phyloP scores from a whole-genome alignment of 1,140 invertebrate species.

The Mactra quadrangularis region DNA sequence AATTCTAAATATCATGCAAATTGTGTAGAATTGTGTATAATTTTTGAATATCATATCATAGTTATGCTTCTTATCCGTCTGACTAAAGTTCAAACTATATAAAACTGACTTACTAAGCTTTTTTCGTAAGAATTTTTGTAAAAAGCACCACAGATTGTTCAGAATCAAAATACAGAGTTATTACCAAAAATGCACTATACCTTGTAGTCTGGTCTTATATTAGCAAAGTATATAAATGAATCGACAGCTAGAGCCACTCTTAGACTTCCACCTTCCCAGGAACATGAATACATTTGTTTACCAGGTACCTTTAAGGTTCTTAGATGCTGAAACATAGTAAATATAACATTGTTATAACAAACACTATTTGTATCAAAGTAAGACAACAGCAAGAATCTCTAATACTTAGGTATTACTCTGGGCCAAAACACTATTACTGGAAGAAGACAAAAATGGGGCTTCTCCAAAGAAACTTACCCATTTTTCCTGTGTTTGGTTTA shows the following conservation, averaged over 20 bases:
- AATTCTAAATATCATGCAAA: too few relatives aligned
- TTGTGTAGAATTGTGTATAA: too few relatives aligned
- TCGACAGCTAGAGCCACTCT: constrained; percentile 96
- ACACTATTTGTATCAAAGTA: background rate
- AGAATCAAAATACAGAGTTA: constrained; percentile 92
- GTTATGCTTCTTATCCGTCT: too few relatives aligned
- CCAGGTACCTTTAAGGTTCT: constrained; percentile 95
- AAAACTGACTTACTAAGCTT: too few relatives aligned
- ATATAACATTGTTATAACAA: background rate
- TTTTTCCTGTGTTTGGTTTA: too few relatives aligned
- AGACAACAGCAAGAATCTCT: too few relatives aligned
- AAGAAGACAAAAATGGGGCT: too few relatives aligned
- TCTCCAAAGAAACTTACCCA: too few relatives aligned
- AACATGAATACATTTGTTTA: constrained; percentile 91
- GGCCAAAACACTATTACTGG: too few relatives aligned
- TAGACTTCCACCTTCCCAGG: constrained; percentile 96
- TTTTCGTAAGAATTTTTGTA: too few relatives aligned
- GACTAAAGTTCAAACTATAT: constrained; percentile 99
- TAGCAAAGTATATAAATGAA: constrained; percentile 98
- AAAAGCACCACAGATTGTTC: too few relatives aligned
- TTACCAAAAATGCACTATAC: constrained; percentile 86
- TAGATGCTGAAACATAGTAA: constrained; percentile 86
- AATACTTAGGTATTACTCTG: too few relatives aligned
- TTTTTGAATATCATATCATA: constrained; percentile 96
- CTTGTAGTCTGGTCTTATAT: constrained; percentile 97